phyloP scores from a whole-genome alignment of 2,797 vertebrate genomes.

The Malacoctenus gilli region DNA sequence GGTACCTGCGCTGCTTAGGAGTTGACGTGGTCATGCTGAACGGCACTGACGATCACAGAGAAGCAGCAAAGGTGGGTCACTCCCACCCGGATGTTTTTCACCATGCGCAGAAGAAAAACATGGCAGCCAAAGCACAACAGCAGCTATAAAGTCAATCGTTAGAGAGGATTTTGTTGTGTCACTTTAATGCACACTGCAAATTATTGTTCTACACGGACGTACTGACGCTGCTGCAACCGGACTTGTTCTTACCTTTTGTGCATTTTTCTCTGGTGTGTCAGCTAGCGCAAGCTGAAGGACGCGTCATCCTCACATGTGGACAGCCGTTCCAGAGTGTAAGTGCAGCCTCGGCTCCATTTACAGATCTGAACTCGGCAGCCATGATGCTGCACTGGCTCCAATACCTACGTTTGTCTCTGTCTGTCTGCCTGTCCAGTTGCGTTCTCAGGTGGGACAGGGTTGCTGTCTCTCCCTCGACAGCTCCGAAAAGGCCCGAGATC shows the following conservation, averaged over 20 bases:
- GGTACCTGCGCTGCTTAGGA: conserved; percentile 88
- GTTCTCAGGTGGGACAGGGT: conserved; percentile 88
- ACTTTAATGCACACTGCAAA: too few relatives aligned
- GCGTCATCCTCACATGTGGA: conserved; percentile 88
- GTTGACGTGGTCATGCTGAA: conserved; percentile 84
- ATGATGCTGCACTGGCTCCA: not conserved
- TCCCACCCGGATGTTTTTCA: too few relatives aligned
- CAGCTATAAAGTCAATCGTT: too few relatives aligned
- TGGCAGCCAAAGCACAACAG: not conserved
- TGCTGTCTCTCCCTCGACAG: conserved; percentile 85
- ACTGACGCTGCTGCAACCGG: not conserved
- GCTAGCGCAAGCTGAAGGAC: conserved; percentile 85
- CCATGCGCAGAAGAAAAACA: not conserved
- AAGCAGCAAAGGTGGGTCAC: conserved; percentile 83
- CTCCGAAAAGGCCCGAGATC: conserved; percentile 86
- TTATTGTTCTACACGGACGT: too few relatives aligned
- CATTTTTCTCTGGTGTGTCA: conserved; percentile 57
- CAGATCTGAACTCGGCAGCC: conserved; percentile 6
- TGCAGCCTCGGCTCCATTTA: conserved; percentile 5
- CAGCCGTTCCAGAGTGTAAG: conserved; percentile 88
- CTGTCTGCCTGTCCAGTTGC: conserved; percentile 74
- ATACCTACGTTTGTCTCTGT: conserved; percentile 13
- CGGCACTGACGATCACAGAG: conserved; percentile 84
- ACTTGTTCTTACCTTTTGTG: not conserved
- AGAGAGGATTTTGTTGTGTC: too few relatives aligned